A percentile compares a stretch with the other conserved stretches of the same genome.
Conservation (phyloP, 2,888 invertebrate genomes). For the Agrochola macilenta region DNA sequence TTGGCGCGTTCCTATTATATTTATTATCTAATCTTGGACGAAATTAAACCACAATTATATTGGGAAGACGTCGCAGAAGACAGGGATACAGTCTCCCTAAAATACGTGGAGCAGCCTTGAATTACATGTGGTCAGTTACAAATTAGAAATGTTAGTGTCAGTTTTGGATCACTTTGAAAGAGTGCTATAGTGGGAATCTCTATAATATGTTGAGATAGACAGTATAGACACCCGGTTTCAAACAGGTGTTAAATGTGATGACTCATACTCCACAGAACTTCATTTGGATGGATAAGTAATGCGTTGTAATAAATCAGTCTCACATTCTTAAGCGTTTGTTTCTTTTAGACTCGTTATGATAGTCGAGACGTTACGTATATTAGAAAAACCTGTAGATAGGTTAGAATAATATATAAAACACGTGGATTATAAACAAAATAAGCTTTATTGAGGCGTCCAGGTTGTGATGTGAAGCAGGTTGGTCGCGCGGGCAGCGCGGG, state of each 20-base stretch:
- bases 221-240: slow-evolving; percentile 4
- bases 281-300: slow-evolving; percentile 9
- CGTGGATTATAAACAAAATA: slow-evolving; percentile 63
- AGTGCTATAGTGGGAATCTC: neutral
- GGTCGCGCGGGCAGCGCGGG: slow-evolving; percentile 50
- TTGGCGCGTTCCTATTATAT: slow-evolving; percentile 51
- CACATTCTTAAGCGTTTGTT: slow-evolving; percentile 40
- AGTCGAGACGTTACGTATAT: slow-evolving; percentile 28
- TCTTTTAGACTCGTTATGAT: slow-evolving; percentile 42
- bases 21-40: slow-evolving; percentile 51
- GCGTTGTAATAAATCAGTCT: slow-evolving; percentile 38
- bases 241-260: slow-evolving; percentile 21
- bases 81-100: slow-evolving; percentile 25
- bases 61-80: slow-evolving; percentile 38
- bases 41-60: slow-evolving; percentile 56
- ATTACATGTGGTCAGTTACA: slow-evolving; percentile 5
- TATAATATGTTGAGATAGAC: neutral
- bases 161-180: slow-evolving; percentile 5
- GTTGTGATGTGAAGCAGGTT: slow-evolving; percentile 61
- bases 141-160: slow-evolving; percentile 1
- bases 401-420: slow-evolving; percentile 48
- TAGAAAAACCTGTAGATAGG: slow-evolving; percentile 8
- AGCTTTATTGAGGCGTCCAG: slow-evolving; percentile 62
- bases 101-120: slow-evolving; percentile 27
- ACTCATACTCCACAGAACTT: slow-evolving; percentile 34